These are phyloP conservation scores for Alviniconcha strummeri DNA, from an alignment of 2,888 invertebrate species.

Conservation along the genomic window DNA sequence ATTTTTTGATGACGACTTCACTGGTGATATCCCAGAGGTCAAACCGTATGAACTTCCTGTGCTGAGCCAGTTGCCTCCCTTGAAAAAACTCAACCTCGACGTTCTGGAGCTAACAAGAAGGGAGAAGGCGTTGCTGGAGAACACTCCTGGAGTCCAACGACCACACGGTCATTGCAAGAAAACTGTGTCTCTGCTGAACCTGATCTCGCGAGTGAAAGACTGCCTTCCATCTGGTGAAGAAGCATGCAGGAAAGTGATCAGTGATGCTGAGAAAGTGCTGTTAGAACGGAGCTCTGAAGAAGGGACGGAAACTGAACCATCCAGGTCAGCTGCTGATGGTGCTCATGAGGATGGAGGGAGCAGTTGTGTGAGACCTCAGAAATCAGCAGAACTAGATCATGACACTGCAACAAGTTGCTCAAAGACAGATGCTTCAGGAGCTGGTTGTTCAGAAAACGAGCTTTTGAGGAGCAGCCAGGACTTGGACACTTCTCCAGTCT, in stretches of 20 bases:
- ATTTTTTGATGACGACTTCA: not conserved
- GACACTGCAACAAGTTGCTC: too few species aligned
- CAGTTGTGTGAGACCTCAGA: too few species aligned
- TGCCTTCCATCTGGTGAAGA: not conserved
- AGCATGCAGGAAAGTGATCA: not conserved
- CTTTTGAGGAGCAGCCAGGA: too few species aligned
- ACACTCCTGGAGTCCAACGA: not conserved
- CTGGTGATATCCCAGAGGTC: not conserved
- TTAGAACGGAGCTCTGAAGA: not conserved
- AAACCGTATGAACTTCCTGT: constrained; percentile 26
- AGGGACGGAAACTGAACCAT: not conserved
- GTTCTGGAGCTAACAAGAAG: constrained; percentile 1
- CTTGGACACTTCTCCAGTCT: too few species aligned
- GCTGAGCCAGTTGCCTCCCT: constrained; percentile 21
- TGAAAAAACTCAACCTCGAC: not conserved
- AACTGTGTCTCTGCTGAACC: not conserved
- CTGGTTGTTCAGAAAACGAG: too few species aligned
- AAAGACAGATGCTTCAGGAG: too few species aligned
- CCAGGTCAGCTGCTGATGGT: not conserved
- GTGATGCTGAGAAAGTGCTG: constrained; percentile 13
- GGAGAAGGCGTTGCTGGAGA: not conserved
- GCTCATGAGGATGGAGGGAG: too few species aligned
- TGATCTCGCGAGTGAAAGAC: constrained; percentile 23
- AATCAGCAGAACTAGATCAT: too few species aligned
- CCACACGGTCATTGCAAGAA: not conserved